Evolutionary conservation across 2,797 vertebrate species (phyloP), one percentile per base, ranked within the genome.

Genomic region (Malurus leucopterus): DNA sequence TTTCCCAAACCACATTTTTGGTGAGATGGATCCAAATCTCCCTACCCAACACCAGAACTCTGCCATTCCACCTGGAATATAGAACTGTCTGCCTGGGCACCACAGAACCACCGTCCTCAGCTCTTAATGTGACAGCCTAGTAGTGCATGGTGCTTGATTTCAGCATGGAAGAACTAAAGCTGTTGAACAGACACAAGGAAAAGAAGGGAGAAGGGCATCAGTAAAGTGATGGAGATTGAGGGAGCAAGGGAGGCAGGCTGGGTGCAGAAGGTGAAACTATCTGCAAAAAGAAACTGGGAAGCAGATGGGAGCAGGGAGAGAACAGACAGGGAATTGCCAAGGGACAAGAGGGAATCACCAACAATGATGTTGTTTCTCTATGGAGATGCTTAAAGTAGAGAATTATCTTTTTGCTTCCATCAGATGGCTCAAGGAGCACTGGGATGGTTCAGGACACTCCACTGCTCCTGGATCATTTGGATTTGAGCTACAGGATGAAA

Each of bases 51-150:
- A 58, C 18, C 27, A 73, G 53, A 65, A 23, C 70, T 51, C n/a
- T 58, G 80, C n/a, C 46, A 27, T 38, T 73, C 38, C 1, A 1
- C 11, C n/a, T 51, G n/a, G 26, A 22, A 50, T 27, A 18, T 36
- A 27, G 30, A 50, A 50, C 18, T 23, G 9, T 23, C 43, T 0
- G 1, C 26, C 43, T 41, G 36, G 30, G 20, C 0, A 0, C 59
- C 51, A 43, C 1, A 0, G 38, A 65, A 44, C 22, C 27, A 44
- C 5, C 0, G 0, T 38, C 38, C 38, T 44, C 9, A 4, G n/a
- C 61, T 67, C 19, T 27, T 29, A 20, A 44, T 14, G 54, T 9
- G n/a, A 36, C n/a, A 32, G 27, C n/a, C n/a, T 22, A 38, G 18
- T 22, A 32, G 18, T 3, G n/a, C 51, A 44, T 38, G 13, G 8